Base-by-base conservation (phyloP, 1,140 invertebrate genomes). In the Glossosoma conforme region DNA sequence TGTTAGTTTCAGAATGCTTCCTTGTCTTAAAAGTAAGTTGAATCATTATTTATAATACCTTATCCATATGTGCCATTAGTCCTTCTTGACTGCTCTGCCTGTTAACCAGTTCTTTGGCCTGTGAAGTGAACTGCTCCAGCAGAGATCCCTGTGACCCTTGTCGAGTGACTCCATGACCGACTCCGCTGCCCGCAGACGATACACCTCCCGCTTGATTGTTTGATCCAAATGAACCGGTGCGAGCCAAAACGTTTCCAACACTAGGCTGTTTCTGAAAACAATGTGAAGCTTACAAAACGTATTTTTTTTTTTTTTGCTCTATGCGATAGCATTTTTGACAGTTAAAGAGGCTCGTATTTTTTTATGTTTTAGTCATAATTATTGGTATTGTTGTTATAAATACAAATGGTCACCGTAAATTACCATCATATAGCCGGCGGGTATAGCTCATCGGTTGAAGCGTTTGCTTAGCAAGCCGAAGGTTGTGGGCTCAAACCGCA, bases 41-140 rank as follows among this genome's bases (percentile, higher is more conserved):
- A 9, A 25, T 22, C n/a, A 15, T 22, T 5, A 36, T 15, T 17
- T 15, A 36, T 28, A n/a, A 10, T 68, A 90, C 87, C 78, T 93
- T 92, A 59, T 93, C 89, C 78, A 93, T 88, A 47, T 92, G 89
- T 9, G 89, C 88, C n/a, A 93, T 68, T 1, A 93, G 59, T 13
- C 89, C 89, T 62, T 93, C 90, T 66, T 93, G 89, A 61, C 89
- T 91, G 61, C 87, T 87, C 66, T 93, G 89, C 5, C 89, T 77
- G 0, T 87, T 91, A 2, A 93, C 87, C 41, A 92, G 64, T 60
- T 91, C 89, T 65, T 93, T 93, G 1, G 89, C 89, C 59, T 92
- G 89, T 0, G 79, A 80, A 1, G 90, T 85, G 56, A 93, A 85
- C 58, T 91, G 87, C 66, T 93, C 91, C 44, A 93, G 80, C 0